phyloP scores from a whole-genome alignment of 2,797 vertebrate species.

The Sebastolobus alascanus region DNA sequence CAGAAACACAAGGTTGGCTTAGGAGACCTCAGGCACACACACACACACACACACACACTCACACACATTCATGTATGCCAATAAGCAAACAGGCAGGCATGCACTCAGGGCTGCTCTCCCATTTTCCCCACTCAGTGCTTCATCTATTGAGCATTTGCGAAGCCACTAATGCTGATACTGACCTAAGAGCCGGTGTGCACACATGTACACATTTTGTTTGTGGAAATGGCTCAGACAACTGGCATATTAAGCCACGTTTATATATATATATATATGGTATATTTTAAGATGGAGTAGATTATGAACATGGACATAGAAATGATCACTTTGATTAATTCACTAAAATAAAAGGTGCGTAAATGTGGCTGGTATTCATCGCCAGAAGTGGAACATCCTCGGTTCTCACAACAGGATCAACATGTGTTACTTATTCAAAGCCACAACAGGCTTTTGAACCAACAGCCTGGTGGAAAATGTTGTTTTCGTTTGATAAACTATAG shows the following conservation, averaged over 20 bases:
- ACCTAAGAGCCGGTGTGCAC: not conserved
- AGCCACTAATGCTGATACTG: slow-evolving; percentile 8
- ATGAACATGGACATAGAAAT: not conserved
- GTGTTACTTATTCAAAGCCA: not conserved
- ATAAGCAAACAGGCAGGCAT: not conserved
- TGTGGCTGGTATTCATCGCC: not conserved
- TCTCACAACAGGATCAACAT: not conserved
- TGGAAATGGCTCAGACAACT: not conserved
- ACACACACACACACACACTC: not conserved
- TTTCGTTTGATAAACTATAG: not conserved
- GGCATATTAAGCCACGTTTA: not conserved
- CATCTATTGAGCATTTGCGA: slow-evolving; percentile 14
- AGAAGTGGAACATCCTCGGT: not conserved
- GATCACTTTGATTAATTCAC: not conserved
- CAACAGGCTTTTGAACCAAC: not conserved
- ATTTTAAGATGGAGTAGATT: not conserved
- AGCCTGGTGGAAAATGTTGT: not conserved
- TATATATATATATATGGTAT: not conserved
- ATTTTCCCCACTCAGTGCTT: slow-evolving; percentile 14
- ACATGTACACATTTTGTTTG: not conserved
- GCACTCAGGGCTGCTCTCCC: not conserved
- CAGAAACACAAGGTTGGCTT: slow-evolving; percentile 12
- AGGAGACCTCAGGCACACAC: slow-evolving; percentile 15
- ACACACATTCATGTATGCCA: slow-evolving; percentile 1
- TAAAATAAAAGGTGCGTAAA: not conserved